phyloP scores from a whole-genome alignment of 2,888 invertebrate species.

The Phaonia tiefii region DNA sequence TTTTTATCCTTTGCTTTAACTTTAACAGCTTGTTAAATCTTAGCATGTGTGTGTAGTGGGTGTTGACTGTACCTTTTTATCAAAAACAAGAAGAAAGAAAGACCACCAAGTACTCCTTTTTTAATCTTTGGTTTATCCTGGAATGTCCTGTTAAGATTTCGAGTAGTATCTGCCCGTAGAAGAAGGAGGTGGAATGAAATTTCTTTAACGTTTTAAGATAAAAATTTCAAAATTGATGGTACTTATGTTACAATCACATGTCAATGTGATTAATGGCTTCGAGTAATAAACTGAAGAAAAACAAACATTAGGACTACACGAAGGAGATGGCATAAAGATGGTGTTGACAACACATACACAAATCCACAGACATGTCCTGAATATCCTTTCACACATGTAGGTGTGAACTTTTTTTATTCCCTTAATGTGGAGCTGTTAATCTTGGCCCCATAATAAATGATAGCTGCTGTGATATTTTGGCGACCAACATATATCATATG shows the following conservation, averaged over 20 bases:
- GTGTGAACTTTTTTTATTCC: slow-evolving; percentile 16
- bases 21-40: not conserved
- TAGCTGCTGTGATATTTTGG: slow-evolving; percentile 21
- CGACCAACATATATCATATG: slow-evolving; percentile 48
- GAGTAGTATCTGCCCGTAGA: not conserved
- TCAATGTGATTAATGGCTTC: slow-evolving; percentile 61
- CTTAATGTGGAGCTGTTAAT: slow-evolving; percentile 53
- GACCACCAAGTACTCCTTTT: not conserved
- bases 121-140: not conserved
- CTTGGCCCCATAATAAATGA: slow-evolving; percentile 57
- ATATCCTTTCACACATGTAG: not conserved
- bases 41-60: not conserved
- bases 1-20: no score
- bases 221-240: slow-evolving; percentile 38
- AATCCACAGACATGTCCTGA: not conserved
- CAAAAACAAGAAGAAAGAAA: no score
- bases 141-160: not conserved
- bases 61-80: not conserved
- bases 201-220: slow-evolving; percentile 29
- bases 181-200: no score
- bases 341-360: not conserved
- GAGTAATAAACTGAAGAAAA: not conserved
- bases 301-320: slow-evolving; percentile 11
- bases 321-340: not conserved
- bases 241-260: slow-evolving; percentile 53